Evolutionary conservation across 2,888 invertebrate genomes (phyloP).

Genomic region (Cataglyphis livida): DNA sequence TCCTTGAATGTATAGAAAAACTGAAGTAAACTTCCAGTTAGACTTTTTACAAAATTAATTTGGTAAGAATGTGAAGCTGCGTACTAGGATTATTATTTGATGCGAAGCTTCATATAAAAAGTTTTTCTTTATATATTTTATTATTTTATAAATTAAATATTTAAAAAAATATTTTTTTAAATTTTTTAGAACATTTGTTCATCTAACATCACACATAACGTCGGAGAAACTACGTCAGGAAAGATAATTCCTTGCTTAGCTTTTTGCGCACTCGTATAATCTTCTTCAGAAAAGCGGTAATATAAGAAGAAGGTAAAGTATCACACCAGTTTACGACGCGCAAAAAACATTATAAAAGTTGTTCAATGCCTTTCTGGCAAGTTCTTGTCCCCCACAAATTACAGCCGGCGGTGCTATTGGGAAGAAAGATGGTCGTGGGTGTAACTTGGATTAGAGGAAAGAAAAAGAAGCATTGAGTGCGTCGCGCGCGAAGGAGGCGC

Average conservation of each 20-base stretch:
- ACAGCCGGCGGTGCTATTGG: constrained; percentile 38
- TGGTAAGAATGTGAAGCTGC: background rate
- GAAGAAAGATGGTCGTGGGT: constrained; percentile 45
- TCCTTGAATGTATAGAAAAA: too few relatives aligned
- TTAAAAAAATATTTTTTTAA: background rate
- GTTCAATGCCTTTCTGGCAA: constrained; percentile 32
- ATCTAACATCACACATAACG: background rate
- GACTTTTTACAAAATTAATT: background rate
- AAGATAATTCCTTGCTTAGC: constrained; percentile 17
- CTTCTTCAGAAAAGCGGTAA: constrained; percentile 29
- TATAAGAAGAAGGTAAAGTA: constrained; percentile 32
- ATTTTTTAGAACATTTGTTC: background rate
- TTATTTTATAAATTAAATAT: background rate
- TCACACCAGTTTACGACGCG: constrained; percentile 37
- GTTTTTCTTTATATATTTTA: background rate
- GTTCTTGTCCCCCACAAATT: constrained; percentile 48
- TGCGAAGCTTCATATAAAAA: background rate
- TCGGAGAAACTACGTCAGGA: background rate
- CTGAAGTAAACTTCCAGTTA: background rate
- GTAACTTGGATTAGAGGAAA: constrained; percentile 35
- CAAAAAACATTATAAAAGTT: constrained; percentile 50
- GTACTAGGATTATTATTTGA: background rate
- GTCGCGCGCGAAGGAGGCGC: constrained; percentile 16
- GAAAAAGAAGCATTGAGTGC: constrained; percentile 25
- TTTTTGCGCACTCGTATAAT: constrained; percentile 8